A percentile compares a stretch with the other conserved stretches of the same genome.
Evolutionary conservation across 2,888 invertebrate genomes (phyloP).

Genomic region (Lycocerus yunnanus): DNA sequence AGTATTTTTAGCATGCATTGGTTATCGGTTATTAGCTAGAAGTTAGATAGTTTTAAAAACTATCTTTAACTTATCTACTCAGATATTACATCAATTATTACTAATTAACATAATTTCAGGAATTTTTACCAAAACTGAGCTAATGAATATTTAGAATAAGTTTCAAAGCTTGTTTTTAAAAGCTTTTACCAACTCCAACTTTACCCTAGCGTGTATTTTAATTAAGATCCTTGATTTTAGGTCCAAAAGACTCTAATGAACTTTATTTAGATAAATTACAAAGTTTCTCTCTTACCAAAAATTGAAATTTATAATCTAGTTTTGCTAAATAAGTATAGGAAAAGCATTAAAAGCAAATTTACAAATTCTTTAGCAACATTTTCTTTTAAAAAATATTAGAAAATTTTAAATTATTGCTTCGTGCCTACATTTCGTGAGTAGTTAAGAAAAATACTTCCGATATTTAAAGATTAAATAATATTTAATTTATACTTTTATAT

Average conservation of each 20-base stretch:
- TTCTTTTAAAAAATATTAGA: not conserved
- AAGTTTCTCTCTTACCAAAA: constrained; percentile 16
- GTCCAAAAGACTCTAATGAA: constrained; percentile 16
- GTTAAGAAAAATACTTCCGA: not conserved
- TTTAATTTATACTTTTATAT: not conserved
- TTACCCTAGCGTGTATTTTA: constrained; percentile 7
- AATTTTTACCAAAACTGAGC: not conserved
- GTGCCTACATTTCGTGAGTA: not conserved
- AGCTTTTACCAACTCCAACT: constrained; percentile 1
- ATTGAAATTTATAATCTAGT: constrained; percentile 15
- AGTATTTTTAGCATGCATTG: too few species aligned
- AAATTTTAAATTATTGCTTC: not conserved
- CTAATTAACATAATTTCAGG: not conserved
- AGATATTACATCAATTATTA: not conserved
- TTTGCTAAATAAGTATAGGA: not conserved
- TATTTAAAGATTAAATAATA: not conserved
- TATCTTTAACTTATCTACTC: not conserved
- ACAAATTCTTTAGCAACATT: not conserved
- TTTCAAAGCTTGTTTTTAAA: constrained; percentile 2
- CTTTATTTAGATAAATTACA: constrained; percentile 21
- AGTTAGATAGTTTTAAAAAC: not conserved
- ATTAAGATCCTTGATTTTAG: constrained; percentile 7
- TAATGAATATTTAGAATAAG: constrained; percentile 1
- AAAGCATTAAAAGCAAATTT: not conserved
- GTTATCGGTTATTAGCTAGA: not conserved